phyloP scores from a whole-genome alignment of 2,888 invertebrate species.

The Callosobruchus maculatus region DNA sequence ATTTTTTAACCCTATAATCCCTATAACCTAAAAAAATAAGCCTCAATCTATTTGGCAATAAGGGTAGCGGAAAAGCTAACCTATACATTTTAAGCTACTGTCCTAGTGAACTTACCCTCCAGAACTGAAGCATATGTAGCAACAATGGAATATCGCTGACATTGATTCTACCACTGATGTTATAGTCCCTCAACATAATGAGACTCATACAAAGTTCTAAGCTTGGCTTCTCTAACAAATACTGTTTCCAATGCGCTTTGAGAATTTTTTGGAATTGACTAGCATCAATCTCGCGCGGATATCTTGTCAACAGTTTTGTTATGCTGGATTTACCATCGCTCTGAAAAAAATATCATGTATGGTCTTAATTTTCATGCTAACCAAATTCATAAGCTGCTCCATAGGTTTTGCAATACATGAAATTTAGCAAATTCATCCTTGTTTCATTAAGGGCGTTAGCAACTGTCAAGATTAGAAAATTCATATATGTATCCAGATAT shows the following conservation, averaged over 20 bases:
- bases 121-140: conserved; percentile 62
- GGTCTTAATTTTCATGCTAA: neutral
- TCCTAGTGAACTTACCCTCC: conserved; percentile 58
- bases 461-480: too few species aligned
- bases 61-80: too few species aligned
- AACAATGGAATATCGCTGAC: conserved; percentile 60
- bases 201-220: conserved; percentile 65
- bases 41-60: too few species aligned
- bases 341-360: conserved; percentile 39
- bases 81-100: neutral
- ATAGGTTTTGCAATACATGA: too few species aligned
- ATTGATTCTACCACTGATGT: conserved; percentile 61
- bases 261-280: conserved; percentile 58
- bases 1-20: too few species aligned
- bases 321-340: conserved; percentile 53
- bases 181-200: conserved; percentile 64
- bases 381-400: too few species aligned
- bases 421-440: too few species aligned
- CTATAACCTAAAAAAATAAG: too few species aligned
- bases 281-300: conserved; percentile 61
- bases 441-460: too few species aligned
- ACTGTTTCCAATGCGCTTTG: conserved; percentile 57
- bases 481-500: too few species aligned
- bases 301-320: conserved; percentile 53
- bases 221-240: conserved; percentile 58